These are phyloP conservation scores for Centropristis striata DNA, from an alignment of 2,113 vertebrate genomes.

Conservation along the genomic window DNA sequence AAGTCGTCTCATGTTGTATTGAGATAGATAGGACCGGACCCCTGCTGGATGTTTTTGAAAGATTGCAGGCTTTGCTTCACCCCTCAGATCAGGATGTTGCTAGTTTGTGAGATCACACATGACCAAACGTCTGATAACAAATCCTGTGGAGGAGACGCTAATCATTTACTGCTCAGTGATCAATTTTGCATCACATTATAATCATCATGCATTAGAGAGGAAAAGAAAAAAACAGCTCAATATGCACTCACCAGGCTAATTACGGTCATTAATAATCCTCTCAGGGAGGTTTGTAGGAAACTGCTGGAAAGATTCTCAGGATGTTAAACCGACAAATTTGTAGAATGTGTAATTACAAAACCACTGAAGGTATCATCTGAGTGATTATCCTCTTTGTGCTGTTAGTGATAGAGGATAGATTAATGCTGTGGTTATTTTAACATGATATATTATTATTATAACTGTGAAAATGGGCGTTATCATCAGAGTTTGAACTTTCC, in stretches of 20 bases:
- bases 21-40: too few relatives aligned
- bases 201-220: neutral
- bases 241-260: neutral
- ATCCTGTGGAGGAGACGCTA: neutral
- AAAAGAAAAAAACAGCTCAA: neutral
- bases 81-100: too few relatives aligned
- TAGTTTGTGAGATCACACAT: too few relatives aligned
- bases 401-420: neutral
- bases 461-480: too few relatives aligned
- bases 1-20: too few relatives aligned
- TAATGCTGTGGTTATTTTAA: neutral
- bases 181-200: neutral
- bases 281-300: neutral
- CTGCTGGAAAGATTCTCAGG: neutral
- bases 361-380: neutral
- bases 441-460: too few relatives aligned
- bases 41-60: too few relatives aligned
- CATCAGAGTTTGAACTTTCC: too few relatives aligned
- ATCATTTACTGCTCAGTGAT: neutral
- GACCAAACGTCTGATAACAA: too few relatives aligned
- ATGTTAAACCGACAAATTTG: neutral
- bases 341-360: neutral
- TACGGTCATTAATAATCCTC: neutral
- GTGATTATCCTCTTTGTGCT: neutral
- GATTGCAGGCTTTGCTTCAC: too few relatives aligned